Evolutionary conservation across 1,140 invertebrate genomes (phyloP).

Genomic region (Mya arenaria): DNA sequence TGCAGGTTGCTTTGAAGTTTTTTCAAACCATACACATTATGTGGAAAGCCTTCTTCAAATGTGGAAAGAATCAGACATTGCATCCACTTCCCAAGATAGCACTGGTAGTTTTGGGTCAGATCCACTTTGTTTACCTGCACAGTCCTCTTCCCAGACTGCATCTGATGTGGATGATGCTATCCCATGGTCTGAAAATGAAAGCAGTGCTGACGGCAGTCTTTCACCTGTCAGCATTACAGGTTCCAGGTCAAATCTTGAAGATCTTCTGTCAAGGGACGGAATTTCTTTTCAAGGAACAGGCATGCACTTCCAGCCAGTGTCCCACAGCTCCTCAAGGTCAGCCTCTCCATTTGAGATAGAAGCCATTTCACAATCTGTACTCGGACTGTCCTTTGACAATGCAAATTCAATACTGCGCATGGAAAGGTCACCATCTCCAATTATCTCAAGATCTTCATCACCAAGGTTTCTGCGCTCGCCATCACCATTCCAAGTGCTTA

Average conservation of each 20-base stretch:
- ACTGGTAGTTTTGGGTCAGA: no score
- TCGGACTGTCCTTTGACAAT: constrained; percentile 2
- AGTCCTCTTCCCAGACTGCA: neutral
- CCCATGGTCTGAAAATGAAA: neutral
- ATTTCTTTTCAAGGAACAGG: neutral
- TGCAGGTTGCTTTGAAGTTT: neutral
- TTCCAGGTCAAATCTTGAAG: neutral
- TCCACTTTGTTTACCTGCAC: no score
- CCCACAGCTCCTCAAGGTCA: constrained; percentile 29
- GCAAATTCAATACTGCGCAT: constrained; percentile 21
- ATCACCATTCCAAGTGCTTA: constrained; percentile 32
- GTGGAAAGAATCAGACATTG: constrained; percentile 5
- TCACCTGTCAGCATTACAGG: neutral
- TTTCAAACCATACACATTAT: constrained; percentile 17
- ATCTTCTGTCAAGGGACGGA: neutral
- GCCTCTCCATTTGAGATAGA: constrained; percentile 24
- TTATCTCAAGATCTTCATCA: constrained; percentile 37
- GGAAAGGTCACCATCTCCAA: constrained; percentile 32
- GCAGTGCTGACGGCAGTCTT: constrained; percentile 3
- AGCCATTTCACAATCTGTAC: constrained; percentile 13
- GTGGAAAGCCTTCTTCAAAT: constrained; percentile 16
- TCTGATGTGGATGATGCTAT: neutral
- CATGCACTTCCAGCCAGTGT: neutral
- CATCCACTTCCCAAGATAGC: neutral
- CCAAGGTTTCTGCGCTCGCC: constrained; percentile 35